Percentiles rank a stretch among this genome's conserved stretches.
These are phyloP conservation scores for Eretmocerus hayati DNA, from an alignment of 2,888 invertebrate species.

Conservation along the genomic window DNA sequence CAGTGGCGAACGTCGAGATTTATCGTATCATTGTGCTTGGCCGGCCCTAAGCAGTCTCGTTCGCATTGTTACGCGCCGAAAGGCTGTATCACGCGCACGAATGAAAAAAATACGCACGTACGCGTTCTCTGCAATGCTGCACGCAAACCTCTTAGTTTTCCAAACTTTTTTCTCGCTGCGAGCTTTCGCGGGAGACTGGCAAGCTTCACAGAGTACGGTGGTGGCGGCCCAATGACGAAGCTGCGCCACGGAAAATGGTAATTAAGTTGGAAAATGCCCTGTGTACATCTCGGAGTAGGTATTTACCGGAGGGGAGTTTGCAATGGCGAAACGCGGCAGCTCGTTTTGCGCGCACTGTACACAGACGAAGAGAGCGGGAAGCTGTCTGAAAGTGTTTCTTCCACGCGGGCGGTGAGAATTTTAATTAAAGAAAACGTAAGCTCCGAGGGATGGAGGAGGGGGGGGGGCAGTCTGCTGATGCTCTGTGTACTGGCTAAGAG, in stretches of 20 bases:
- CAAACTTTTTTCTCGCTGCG: constrained; percentile 2
- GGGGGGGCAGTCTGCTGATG: background rate
- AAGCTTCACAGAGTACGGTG: too few relatives aligned
- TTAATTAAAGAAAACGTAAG: constrained; percentile 22
- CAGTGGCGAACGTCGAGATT: too few relatives aligned
- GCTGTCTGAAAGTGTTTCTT: constrained; percentile 9
- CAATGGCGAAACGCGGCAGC: constrained; percentile 11
- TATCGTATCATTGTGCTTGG: constrained; percentile 41
- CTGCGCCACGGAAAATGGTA: constrained; percentile 9
- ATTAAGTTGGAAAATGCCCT: constrained; percentile 7
- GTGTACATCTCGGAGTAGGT: background rate
- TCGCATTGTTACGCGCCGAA: constrained; percentile 28
- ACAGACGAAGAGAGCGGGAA: background rate
- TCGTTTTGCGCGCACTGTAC: constrained; percentile 5
- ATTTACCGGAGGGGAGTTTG: background rate
- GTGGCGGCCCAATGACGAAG: too few relatives aligned
- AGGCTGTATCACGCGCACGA: too few relatives aligned
- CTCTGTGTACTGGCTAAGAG: too few relatives aligned
- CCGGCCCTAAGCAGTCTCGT: constrained; percentile 17
- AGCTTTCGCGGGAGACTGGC: background rate
- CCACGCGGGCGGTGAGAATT: constrained; percentile 13
- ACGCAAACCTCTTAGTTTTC: background rate
- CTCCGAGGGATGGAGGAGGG: background rate
- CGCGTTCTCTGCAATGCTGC: background rate
- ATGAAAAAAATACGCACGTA: background rate